Evolutionary conservation across 92 coral and sea anemone species (phyloP), one percentile per base, ranked within the genome.

Genomic region (Porites divaricata): DNA sequence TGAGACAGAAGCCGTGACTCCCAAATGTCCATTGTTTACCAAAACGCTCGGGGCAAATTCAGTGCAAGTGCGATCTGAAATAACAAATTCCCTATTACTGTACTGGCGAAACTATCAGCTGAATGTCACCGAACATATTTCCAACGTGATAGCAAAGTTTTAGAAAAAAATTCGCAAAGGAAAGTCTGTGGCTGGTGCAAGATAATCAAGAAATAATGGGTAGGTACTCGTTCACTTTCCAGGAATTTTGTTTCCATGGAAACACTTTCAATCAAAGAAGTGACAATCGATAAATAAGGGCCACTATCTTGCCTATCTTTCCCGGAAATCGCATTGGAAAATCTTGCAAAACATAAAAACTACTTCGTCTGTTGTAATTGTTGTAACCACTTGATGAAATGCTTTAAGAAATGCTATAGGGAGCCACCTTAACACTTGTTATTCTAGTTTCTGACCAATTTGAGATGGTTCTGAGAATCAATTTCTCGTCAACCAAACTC

Each of bases 101-200:
- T 64, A 64, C 22, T 20, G 69, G 69, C 69, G 69, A 64, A 64
- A 64, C 69, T 64, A 14, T 64, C 69, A 64, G 69, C 26, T 64
- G 69, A 64, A 64, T 19, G 69, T 64, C 69, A 64, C 69, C 69
- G 69, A n/a, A 64, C n/a, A 64, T 64, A 64, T 64, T 64, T 64
- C 69, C 69, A 64, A 64, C 69, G 69, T 17, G 28, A 64, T 64
- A 19, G 69, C 69, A 64, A 64, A 64, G 69, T 64, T 64, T 17
- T 64, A 28, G 41, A 28, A 28, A 28, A 9, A 64, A 64, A 64
- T 64, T 64, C 23, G 23, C n/a, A 10, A 64, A 64, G 23, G 69
- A 25, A 64, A 64, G 69, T 64, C 69, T 64, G 69, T 1, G n/a
- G 69, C 69, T 28, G 41, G 41, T 28, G 41, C 41, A 28, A 17